Evolutionary conservation across 1,140 invertebrate species (phyloP).

Genomic region (Daktulosphaira vitifoliae): DNA sequence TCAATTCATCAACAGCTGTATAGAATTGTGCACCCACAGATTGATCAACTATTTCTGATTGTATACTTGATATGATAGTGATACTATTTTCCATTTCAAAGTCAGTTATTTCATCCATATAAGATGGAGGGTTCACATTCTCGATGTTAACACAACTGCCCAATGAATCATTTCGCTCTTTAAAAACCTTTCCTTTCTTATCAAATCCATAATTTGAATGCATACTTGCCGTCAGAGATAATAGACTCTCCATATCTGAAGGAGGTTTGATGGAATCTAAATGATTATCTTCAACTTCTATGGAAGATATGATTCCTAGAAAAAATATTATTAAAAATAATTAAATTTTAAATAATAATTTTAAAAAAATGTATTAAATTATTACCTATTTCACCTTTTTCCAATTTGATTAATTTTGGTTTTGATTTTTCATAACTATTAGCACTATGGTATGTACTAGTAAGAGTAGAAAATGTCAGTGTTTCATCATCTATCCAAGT

Average conservation of each 20-base stretch:
- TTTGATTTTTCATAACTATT: background rate
- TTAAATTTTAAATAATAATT: too few species aligned
- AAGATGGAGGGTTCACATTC: slow-evolving; percentile 70
- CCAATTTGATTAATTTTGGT: slow-evolving; percentile 15
- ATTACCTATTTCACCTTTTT: slow-evolving; percentile 20
- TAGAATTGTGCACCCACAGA: slow-evolving; percentile 3
- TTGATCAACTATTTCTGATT: slow-evolving; percentile 39
- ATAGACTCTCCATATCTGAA: slow-evolving; percentile 49
- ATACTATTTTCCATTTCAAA: slow-evolving; percentile 66
- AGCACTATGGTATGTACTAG: slow-evolving; percentile 6
- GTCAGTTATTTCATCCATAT: slow-evolving; percentile 59
- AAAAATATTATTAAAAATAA: slow-evolving; percentile 36
- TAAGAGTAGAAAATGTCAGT: slow-evolving; percentile 12
- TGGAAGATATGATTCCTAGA: slow-evolving; percentile 54
- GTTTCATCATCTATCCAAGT: slow-evolving; percentile 29
- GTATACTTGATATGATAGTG: slow-evolving; percentile 71
- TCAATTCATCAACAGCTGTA: slow-evolving; percentile 23
- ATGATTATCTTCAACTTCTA: slow-evolving; percentile 58
- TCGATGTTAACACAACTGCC: slow-evolving; percentile 54
- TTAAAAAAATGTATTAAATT: too few species aligned
- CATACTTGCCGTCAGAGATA: slow-evolving; percentile 53
- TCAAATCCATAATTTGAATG: slow-evolving; percentile 41
- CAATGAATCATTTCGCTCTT: slow-evolving; percentile 38
- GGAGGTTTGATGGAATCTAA: slow-evolving; percentile 69
- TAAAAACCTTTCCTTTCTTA: slow-evolving; percentile 44